These are phyloP conservation scores for Ochropleura plecta DNA, from an alignment of 2,888 invertebrate species.

Conservation along the genomic window DNA sequence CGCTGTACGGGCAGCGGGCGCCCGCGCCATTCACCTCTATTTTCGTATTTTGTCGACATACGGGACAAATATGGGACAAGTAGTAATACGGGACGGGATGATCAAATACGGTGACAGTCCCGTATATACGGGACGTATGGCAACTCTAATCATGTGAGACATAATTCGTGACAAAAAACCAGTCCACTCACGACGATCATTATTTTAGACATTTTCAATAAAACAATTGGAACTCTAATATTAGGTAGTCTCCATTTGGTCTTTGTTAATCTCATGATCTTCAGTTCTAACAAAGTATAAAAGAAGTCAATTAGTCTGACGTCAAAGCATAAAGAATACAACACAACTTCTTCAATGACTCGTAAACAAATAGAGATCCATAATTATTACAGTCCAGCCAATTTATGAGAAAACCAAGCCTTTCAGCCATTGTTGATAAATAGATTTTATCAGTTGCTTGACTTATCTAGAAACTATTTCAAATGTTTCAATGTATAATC, in stretches of 20 bases:
- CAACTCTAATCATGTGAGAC: too few relatives aligned
- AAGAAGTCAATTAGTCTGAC: slow-evolving; percentile 54
- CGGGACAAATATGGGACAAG: too few relatives aligned
- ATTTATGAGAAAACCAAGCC: background rate
- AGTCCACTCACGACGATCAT: slow-evolving; percentile 7
- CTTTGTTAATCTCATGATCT: slow-evolving; percentile 29
- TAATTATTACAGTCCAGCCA: slow-evolving; percentile 16
- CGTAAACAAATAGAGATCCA: slow-evolving; percentile 5
- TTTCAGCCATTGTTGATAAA: slow-evolving; percentile 11
- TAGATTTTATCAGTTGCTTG: background rate
- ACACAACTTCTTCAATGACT: slow-evolving; percentile 21
- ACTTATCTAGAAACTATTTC: too few relatives aligned
- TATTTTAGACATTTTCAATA: slow-evolving; percentile 1
- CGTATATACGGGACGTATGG: too few relatives aligned
- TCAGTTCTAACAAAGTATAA: slow-evolving; percentile 1
- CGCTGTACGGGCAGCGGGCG: too few relatives aligned
- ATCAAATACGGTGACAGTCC: too few relatives aligned
- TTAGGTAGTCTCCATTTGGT: slow-evolving; percentile 15
- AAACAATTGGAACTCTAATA: slow-evolving; percentile 8
- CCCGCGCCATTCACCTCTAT: too few relatives aligned
- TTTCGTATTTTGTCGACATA: too few relatives aligned
- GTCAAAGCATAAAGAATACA: slow-evolving; percentile 35
- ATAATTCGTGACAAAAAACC: slow-evolving; percentile 13
- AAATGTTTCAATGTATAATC: background rate
- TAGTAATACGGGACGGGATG: too few relatives aligned